Base-by-base conservation (phyloP, 2,113 vertebrate genomes). In the Rhea pennata region DNA sequence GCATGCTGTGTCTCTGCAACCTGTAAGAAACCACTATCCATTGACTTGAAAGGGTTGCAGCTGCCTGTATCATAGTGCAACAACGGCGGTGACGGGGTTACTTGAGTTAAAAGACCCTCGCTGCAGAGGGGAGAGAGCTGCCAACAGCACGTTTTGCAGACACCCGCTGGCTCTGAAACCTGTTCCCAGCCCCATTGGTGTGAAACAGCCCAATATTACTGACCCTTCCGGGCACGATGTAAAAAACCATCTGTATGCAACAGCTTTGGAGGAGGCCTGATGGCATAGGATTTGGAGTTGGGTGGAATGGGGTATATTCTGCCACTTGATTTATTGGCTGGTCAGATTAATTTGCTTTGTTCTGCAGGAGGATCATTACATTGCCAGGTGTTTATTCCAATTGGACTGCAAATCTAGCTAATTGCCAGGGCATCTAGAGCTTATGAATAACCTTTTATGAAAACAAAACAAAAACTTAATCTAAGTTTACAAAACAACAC, bases 251-350 rank as follows among this genome's bases (percentile, higher is more conserved):
- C 91, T 85, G 85, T 51, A 74, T 48, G 48, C 53, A 94, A 90
- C 90, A 95, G 93, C 90, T 95, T 93, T 91, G 91, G 80, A 92
- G 87, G 54, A 96, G 62, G 87, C 58, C 87, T 84, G 91, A 89
- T 94, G 87, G 66, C 64, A 54, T 36, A 71, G 87, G 91, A 87
- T 29, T 78, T 73, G 88, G 53, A 92, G 26, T 67, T 65, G 84
- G 23, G 71, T 79, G 61, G 86, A 92, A 88, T 84, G 50, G 58
- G 29, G 12, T 95, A 29, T 70, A 46, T 85, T 93, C 87, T 92
- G 74, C 71, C 46, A 53, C 81, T 85, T 96, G 90, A 91, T 96
- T 96, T 92, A 91, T 79, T 92, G 59, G 50, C 77, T 64, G 88
- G 58, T 70, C 44, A 39, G 80, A 87, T 59, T 73, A 76, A 92